Base-by-base conservation (phyloP, 2,888 invertebrate species). In the Leptogaster cylindrica region DNA sequence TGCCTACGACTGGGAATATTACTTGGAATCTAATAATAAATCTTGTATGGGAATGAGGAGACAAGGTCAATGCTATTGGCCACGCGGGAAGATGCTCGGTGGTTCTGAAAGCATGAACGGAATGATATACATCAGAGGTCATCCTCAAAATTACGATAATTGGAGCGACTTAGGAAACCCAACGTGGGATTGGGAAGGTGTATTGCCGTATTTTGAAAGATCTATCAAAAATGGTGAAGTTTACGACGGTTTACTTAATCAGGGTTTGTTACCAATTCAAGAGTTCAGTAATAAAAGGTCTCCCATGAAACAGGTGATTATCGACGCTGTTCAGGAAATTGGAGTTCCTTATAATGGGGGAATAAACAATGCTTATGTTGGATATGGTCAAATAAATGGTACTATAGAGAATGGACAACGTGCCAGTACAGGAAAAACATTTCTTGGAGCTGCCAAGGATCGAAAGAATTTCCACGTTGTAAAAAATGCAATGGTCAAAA, bases 191-290 rank as follows among this genome's bases (percentile, higher is more conserved):
- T 93, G 86, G 78, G 86, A 92, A 28, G 89, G 91, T 70, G 85
- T 93, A 0, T 77, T 92, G 52, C 88, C 88, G 0, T 93, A 91
- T 76, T 94, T 93, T 76, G 89, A 88, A 77, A 92, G 92, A 76
- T 92, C 92, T 0, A 74, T 72, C 20, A 74, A 75, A 64, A 70
- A 31, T 1, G 75, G 72, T 1, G 72, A 75, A 65, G n/a, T n/a
- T n/a, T n/a, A n/a, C n/a, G n/a, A n/a, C n/a, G 74, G 74, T 0
- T 65, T 68, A 48, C 27, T 31, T 31, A 28, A 61, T 20, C 68
- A 63, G 39, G 65, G 68, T 2, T 27, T 58, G 10, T 74, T 87
- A 50, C 84, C 81, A 41, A 83, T 86, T 2, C 85, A 87, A 75
- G 84, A 87, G 75, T 88, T 86, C 75, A 50, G 25, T 28, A 50